Conservation (phyloP, 2,888 invertebrate genomes). For the Pseudococcus longispinus region DNA sequence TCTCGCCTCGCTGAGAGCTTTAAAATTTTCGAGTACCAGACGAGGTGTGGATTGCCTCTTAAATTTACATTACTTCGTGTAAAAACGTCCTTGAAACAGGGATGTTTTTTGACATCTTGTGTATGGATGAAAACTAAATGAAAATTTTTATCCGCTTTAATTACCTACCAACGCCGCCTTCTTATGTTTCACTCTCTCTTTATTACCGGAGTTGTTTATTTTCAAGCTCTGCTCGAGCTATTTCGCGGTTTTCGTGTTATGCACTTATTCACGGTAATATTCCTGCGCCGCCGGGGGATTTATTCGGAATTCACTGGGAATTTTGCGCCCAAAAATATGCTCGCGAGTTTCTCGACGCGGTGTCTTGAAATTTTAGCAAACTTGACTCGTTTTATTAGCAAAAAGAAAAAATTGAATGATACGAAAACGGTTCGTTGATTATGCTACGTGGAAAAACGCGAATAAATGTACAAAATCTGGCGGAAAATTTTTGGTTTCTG, state of each 20-base stretch:
- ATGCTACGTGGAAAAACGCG: too few relatives aligned
- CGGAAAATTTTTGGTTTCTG: too few relatives aligned
- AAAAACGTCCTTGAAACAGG: background rate
- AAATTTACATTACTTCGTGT: background rate
- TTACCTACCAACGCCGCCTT: background rate
- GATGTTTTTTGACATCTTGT: background rate
- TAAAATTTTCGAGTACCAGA: background rate
- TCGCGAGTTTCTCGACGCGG: too few relatives aligned
- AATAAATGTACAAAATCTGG: too few relatives aligned
- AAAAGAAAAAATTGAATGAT: too few relatives aligned
- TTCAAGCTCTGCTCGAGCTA: background rate
- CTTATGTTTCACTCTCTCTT: too few relatives aligned
- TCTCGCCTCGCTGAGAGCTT: background rate
- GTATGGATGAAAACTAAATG: background rate
- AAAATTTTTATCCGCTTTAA: background rate
- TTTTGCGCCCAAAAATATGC: background rate
- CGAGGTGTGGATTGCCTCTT: background rate
- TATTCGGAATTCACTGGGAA: background rate
- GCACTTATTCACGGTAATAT: background rate
- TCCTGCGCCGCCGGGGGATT: background rate
- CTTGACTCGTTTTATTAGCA: too few relatives aligned
- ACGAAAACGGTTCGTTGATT: too few relatives aligned
- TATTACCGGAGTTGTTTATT: background rate
- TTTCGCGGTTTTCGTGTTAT: background rate
- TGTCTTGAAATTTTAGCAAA: too few relatives aligned